phyloP scores from a whole-genome alignment of 2,113 vertebrate genomes.

The Hippocampus guttulatus region DNA sequence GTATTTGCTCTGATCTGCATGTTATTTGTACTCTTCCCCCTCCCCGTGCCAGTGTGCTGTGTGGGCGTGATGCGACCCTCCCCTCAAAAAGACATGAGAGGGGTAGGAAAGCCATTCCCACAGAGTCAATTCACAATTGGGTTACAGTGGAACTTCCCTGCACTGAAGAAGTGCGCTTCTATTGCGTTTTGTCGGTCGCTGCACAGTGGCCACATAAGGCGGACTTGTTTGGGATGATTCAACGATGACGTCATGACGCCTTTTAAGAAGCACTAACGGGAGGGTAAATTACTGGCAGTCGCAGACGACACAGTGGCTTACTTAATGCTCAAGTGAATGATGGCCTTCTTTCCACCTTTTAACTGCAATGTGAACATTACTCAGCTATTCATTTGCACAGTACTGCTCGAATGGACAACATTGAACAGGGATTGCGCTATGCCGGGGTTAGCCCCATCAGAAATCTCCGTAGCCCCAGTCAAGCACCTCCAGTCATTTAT shows the following conservation, averaged over 20 bases:
- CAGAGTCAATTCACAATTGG: not conserved
- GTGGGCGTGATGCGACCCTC: constrained; percentile 49
- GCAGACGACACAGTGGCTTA: not conserved
- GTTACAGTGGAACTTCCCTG: constrained; percentile 1
- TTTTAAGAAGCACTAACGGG: not conserved
- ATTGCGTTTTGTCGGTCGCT: not conserved
- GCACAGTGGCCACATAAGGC: not conserved
- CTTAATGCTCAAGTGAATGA: not conserved
- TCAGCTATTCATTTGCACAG: not conserved
- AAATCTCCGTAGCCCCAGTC: too few relatives aligned
- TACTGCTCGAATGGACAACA: not conserved
- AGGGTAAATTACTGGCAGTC: not conserved
- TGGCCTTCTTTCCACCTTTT: not conserved
- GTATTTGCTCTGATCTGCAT: not conserved
- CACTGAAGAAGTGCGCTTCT: not conserved
- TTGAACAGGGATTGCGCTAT: too few relatives aligned
- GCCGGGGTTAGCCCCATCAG: too few relatives aligned
- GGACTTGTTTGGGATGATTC: constrained; percentile 1
- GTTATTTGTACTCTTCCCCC: constrained; percentile 34
- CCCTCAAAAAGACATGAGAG: constrained; percentile 3
- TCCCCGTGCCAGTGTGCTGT: not conserved
- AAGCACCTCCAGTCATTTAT: too few relatives aligned
- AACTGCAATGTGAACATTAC: not conserved
- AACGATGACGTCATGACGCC: not conserved
- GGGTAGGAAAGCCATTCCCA: not conserved